A percentile compares a stretch with the other conserved stretches of the same genome.
Conservation (phyloP, 2,113 vertebrate species). For the Xyliphius kryptos region DNA sequence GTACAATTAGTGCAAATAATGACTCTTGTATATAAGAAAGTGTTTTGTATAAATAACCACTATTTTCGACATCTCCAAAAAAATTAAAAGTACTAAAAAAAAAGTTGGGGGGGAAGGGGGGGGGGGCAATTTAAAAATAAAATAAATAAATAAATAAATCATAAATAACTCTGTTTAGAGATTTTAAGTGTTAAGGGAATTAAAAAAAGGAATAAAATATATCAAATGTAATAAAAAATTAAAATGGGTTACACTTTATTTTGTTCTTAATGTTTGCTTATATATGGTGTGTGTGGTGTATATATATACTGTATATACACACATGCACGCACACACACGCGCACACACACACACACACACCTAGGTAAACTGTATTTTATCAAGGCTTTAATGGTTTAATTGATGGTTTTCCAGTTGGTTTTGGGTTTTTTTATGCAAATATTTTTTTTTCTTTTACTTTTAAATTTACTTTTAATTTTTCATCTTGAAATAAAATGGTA, state of each 20-base stretch:
- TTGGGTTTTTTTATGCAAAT: no score
- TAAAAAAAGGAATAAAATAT: slow-evolving; percentile 47
- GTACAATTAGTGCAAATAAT: slow-evolving; percentile 68
- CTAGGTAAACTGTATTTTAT: slow-evolving; percentile 35
- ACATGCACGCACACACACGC: slow-evolving; percentile 24
- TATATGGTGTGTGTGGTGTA: no score
- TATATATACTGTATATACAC: no score
- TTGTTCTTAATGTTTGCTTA: slow-evolving; percentile 55
- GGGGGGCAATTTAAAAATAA: slow-evolving; percentile 80
- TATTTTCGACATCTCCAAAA: slow-evolving; percentile 95
- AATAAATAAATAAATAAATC: background rate
- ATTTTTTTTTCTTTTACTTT: slow-evolving; percentile 50
- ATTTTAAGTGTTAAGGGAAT: slow-evolving; percentile 63
- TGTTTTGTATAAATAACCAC: slow-evolving; percentile 99
- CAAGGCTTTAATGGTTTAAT: slow-evolving; percentile 51
- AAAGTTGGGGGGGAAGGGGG: no score
- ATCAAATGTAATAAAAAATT: no score
- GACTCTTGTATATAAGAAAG: slow-evolving; percentile 87
- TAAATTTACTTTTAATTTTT: no score
- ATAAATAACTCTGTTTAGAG: slow-evolving; percentile 70
- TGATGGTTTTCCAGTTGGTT: slow-evolving; percentile 49
- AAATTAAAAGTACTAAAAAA: slow-evolving; percentile 83
- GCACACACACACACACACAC: no score
- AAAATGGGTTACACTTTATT: slow-evolving; percentile 55
- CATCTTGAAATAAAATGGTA: slow-evolving; percentile 65